Evolutionary conservation across 2,888 invertebrate species (phyloP), one percentile per base, ranked within the genome.

Genomic region (Steinernema carpocapsae): DNA sequence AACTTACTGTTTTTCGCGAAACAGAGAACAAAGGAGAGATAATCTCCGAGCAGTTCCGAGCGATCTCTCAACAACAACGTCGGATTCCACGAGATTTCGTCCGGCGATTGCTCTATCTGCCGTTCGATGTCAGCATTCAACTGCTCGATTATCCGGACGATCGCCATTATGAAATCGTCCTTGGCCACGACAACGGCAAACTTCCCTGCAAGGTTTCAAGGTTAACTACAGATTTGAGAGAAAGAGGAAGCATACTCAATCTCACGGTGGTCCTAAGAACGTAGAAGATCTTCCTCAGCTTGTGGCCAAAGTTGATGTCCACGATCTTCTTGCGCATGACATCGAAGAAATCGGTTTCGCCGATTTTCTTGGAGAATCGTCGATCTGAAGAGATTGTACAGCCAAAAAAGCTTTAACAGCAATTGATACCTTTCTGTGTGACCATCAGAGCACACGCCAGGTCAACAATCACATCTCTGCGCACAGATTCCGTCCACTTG

Each of bases 381-480:
- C 32, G 29, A 64, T 64, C 64, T 64, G 17, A 64, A 64, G 24
- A 56, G 22, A 14, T 26, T 7, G 4, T 12, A 14, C 6, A 29
- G 4, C 32, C 1, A 32, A 17, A 6, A 64, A 6, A 64, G 29
- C 32, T 52, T 2, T 52, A 52, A 48, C 6, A 56, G 6, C 3
- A 1, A 4, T 26, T 3, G 10, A 14, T 3, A 64, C 64, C 64
- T 64, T 26, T 64, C 12, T 64, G 17, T 12, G 64, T 64, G 17
- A 64, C 64, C 37, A 37, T 64, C 22, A 64, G 32, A 32, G 64
- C 64, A 14, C 29, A 22, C 3, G 64, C 24, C 64, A 64, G 32
- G 17, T 26, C 17, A 12, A 26, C 26, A 32, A 64, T 64, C 7
- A 37, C 64, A 4, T 64, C 64, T 29, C n/a, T 22, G 10, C 26